phyloP scores from a whole-genome alignment of 2,888 invertebrate genomes.

The Lottia gigantea region DNA sequence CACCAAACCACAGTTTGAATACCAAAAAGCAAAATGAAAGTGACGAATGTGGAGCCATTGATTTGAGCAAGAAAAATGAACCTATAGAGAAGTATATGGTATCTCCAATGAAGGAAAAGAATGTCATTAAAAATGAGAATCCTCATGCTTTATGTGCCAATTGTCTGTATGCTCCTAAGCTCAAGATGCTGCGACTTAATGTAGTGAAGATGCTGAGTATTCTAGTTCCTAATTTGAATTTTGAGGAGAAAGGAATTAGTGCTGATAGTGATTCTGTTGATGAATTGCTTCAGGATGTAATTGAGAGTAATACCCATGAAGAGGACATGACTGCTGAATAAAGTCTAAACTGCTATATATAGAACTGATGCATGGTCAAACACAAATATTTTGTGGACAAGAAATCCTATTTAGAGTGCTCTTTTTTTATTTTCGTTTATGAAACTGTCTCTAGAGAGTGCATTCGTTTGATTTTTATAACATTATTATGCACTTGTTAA shows the following conservation, averaged over 20 bases:
- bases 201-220: slow-evolving; percentile 66
- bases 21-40: slow-evolving; percentile 27
- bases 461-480: slow-evolving; percentile 16
- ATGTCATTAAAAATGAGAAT: neutral
- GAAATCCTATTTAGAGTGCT: slow-evolving; percentile 7
- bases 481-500: slow-evolving; percentile 14
- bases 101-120: neutral
- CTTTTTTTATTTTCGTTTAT: slow-evolving; percentile 14
- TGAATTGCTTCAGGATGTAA: slow-evolving; percentile 65
- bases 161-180: slow-evolving; percentile 59
- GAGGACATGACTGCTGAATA: slow-evolving; percentile 39
- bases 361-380: neutral
- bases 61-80: slow-evolving; percentile 51
- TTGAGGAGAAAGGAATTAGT: slow-evolving; percentile 65
- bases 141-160: slow-evolving; percentile 39
- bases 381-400: neutral
- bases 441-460: slow-evolving; percentile 23
- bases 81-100: slow-evolving; percentile 9
- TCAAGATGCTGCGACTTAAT: slow-evolving; percentile 60
- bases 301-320: slow-evolving; percentile 63
- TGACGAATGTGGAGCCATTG: slow-evolving; percentile 51
- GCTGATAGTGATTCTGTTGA: slow-evolving; percentile 65
- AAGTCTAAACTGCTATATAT: neutral
- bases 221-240: slow-evolving; percentile 65
- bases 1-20: slow-evolving; percentile 9